Evolutionary conservation across 2,113 vertebrate genomes (phyloP), one percentile per base, ranked within the genome.

Genomic region (Pseudopipra pipra): DNA sequence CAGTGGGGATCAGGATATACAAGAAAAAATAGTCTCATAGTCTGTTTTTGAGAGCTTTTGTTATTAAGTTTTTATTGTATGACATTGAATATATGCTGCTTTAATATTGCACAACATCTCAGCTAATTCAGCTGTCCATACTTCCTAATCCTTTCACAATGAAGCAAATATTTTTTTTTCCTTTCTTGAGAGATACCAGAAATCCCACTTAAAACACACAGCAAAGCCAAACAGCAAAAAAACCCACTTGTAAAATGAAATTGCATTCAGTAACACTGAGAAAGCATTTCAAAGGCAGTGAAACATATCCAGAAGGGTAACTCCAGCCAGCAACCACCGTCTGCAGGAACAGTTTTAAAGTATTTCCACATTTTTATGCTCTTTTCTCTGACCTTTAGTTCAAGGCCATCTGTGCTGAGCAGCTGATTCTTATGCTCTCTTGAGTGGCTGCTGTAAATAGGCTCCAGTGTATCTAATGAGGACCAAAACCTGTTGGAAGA

Each of bases 331-430:
- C 17, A 65, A 13, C 30, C 13, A 2, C 37, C 77, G 46, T 6
- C 75, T 93, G 61, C 65, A 90, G 65, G 72, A 72, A 49, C 9
- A 13, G 5, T 31, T 86, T 84, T 33, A 14, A 86, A 90, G 31
- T 75, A 54, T 90, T 92, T 72, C 61, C 49, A 81, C 1, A 47
- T 92, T 90, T 93, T 66, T 11, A 2, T 61, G 56, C 70, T 92
- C 72, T 96, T 67, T 79, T 76, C 72, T 89, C 35, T 94, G 92
- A 87, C 92, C 86, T 92, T 93, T 79, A 71, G 49, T 85, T 91
- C 81, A 94, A 90, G 90, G 76, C 83, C 66, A 55, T 90, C 88
- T 93, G 73, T 84, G 52, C 76, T 72, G 88, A 87, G 88, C 83
- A 68, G 74, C 59, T 74, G 75, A 78, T 65, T 67, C 59, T 12